These are phyloP conservation scores for Caenorhabditis sp. DNA, from an alignment of 2,888 invertebrate genomes.

Conservation along the genomic window DNA sequence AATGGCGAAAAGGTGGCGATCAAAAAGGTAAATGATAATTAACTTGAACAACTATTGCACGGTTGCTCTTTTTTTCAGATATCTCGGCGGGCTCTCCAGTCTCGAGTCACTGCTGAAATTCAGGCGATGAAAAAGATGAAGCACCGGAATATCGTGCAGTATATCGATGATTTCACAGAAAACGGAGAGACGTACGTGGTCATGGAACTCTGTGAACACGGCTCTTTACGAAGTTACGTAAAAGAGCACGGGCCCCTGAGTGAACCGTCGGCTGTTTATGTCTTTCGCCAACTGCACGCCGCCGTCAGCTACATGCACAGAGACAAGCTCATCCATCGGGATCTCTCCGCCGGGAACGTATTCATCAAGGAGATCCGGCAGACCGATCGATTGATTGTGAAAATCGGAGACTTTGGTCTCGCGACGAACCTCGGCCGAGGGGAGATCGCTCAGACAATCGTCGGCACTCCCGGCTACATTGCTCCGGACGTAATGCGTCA, in stretches of 20 bases:
- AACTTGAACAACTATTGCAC: neutral
- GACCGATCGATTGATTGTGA: slow-evolving; percentile 38
- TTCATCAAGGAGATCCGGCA: slow-evolving; percentile 56
- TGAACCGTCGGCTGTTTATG: slow-evolving; percentile 55
- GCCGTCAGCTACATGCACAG: slow-evolving; percentile 62
- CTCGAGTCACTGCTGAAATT: slow-evolving; percentile 35
- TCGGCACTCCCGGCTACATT: slow-evolving; percentile 71
- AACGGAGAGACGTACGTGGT: slow-evolving; percentile 59
- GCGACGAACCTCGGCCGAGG: slow-evolving; percentile 48
- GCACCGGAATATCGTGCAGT: slow-evolving; percentile 53
- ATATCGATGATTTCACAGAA: slow-evolving; percentile 55
- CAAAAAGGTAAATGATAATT: slow-evolving; percentile 51
- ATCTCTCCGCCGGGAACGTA: slow-evolving; percentile 68
- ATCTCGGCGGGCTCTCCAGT: slow-evolving; percentile 6
- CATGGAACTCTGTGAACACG: slow-evolving; percentile 65
- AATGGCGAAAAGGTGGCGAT: slow-evolving; percentile 62
- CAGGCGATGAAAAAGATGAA: slow-evolving; percentile 38
- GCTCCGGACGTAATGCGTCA: slow-evolving; percentile 60
- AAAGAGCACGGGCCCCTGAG: slow-evolving; percentile 50
- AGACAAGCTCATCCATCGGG: slow-evolving; percentile 61
- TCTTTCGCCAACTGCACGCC: slow-evolving; percentile 62
- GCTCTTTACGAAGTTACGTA: slow-evolving; percentile 57
- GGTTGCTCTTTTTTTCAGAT: slow-evolving; percentile 45
- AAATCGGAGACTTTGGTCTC: slow-evolving; percentile 68
- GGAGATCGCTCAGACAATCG: slow-evolving; percentile 58